Base-by-base conservation (phyloP, 2,797 vertebrate species). In the Phylloscopus collybita region DNA sequence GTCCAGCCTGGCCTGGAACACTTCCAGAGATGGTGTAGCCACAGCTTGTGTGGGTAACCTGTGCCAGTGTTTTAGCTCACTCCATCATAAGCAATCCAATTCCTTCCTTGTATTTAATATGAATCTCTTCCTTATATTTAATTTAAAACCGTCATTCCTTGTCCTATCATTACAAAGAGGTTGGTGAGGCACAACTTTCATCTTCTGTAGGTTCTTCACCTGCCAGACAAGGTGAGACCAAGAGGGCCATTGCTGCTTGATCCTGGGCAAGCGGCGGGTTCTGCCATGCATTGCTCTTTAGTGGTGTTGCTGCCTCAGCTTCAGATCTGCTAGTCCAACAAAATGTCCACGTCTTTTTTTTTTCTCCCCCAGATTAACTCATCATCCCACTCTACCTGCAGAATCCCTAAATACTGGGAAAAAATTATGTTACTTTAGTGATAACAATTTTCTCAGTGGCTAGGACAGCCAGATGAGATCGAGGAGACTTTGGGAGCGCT, bases 281-380 rank as follows among this genome's bases (percentile, higher is more conserved):
- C 45, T 73, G 69, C 25, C 29, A 22, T 17, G 9, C 26, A 4
- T 13, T 69, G 26, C 49, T 75, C 29, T 47, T 36, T 16, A 56
- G 32, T 49, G 56, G 13, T 75, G 22, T 16, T 36, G 22, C 32
- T 75, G 49, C 22, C 56, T 69, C 27, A 75, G 36, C 78, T 54
- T 67, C 70, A 42, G 18, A 36, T 67, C 34, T 67, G 30, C 15
- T 36, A 32, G 18, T 61, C 47, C 34, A 54, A 36, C 18, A 81
- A 54, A 74, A 54, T 54, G 21, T 36, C 15, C 29, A 34, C 0
- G 1, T 18, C 25, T 34, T 53, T 49, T 18, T 18, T 50, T 7
- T 4, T 1, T 0, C 32, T 0, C 32, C 27, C 6, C 4, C 29
- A 26, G 6, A 16, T 47, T 74, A 66, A 34, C 25, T 81, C 17